Base-by-base conservation (phyloP, 2,113 vertebrate species). In the Cyphomyrus plagiostoma region DNA sequence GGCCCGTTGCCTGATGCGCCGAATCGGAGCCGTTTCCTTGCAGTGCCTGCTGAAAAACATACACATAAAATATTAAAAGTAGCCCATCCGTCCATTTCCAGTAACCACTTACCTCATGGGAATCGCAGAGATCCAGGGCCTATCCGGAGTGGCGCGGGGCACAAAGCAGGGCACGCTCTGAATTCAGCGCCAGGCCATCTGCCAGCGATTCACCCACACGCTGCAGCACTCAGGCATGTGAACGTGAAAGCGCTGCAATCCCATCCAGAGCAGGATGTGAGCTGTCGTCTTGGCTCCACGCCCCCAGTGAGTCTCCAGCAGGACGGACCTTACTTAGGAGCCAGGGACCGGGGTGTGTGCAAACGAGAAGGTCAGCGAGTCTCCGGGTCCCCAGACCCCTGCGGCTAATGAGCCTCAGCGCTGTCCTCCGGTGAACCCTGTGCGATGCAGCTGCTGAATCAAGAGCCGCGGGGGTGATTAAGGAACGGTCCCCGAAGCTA, bases 181-280 rank as follows among this genome's bases (percentile, higher is more conserved):
- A 48, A 46, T 42, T 45, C 82, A 45, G 35, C 45, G 82, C 82
- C 82, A 84, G 42, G n/a, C 45, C 45, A 46, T 84, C 82, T 84
- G 82, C 45, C 39, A 23, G 82, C 7, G 23, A 23, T 84, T 84
- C 45, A 48, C 39, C 82, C 82, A 84, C 45, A 48, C 74, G 74
- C 35, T 48, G 82, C 82, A 21, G 39, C 39, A 84, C 46, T 45
- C 82, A 48, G 17, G 21, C 21, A 84, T 48, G 82, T 84, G 21
- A 84, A 48, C 17, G 42, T 84, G 48, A 35, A 15, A 19, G 85
- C 8, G 26, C 23, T 9, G n/a, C 15, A 0, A 23, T n/a, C 45
- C 42, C 9, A 23, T 84, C 45, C 82, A 84, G 82, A 84, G 82
- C 82, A 84, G 82, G 82, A 84, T 48, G 45, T 84, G 82, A 48